Evolutionary conservation across 2,888 invertebrate species (phyloP).

Genomic region (Phyto melanocephala): DNA sequence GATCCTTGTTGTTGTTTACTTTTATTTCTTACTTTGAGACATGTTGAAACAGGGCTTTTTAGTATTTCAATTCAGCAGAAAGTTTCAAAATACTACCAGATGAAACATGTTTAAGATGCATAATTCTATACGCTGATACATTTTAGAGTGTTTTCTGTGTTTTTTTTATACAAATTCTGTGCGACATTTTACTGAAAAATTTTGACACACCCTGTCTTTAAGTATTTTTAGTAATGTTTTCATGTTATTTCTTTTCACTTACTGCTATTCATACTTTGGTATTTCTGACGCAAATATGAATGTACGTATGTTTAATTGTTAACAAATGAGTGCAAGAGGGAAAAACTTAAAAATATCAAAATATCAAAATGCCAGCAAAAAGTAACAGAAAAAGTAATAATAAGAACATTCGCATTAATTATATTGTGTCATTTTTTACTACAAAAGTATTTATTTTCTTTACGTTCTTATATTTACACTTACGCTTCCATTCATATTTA

Average conservation of each 20-base stretch:
- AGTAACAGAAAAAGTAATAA: neutral
- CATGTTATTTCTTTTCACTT: too few species aligned
- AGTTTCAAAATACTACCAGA: too few species aligned
- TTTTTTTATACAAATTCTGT: too few species aligned
- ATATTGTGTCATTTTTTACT: neutral
- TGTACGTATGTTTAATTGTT: conserved; percentile 2
- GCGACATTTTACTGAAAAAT: too few species aligned
- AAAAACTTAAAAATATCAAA: neutral
- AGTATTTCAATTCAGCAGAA: too few species aligned
- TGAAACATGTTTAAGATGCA: too few species aligned
- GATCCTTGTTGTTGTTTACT: neutral
- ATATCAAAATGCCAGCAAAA: too few species aligned
- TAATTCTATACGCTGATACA: too few species aligned
- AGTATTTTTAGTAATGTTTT: neutral
- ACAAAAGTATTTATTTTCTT: neutral
- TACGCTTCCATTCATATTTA: neutral
- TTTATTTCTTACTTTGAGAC: neutral
- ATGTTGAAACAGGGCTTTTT: neutral
- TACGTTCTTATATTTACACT: neutral
- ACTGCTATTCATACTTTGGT: neutral
- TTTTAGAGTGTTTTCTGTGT: too few species aligned
- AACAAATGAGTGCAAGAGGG: neutral
- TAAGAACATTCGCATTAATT: neutral
- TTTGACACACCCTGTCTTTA: too few species aligned
- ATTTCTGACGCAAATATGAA: too few species aligned